phyloP scores from a whole-genome alignment of 2,888 invertebrate genomes.

The Sepiola atlantica region DNA sequence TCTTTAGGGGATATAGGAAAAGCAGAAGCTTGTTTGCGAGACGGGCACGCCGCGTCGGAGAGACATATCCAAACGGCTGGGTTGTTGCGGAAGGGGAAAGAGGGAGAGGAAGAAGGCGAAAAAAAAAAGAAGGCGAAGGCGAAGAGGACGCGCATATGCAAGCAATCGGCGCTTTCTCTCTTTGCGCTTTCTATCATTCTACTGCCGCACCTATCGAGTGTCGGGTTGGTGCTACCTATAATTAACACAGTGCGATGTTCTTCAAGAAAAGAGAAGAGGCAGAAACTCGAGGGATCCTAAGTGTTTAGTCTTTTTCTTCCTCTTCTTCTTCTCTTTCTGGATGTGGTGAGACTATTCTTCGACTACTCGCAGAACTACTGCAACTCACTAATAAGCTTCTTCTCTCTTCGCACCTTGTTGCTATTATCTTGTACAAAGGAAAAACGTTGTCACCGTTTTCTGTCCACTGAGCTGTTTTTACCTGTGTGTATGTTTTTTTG shows the following conservation, averaged over 20 bases:
- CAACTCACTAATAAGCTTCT: neutral
- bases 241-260: slow-evolving; percentile 41
- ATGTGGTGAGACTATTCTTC: neutral
- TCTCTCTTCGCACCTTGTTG: neutral
- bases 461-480: neutral
- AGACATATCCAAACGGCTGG: slow-evolving; percentile 43
- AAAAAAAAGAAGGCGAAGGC: neutral
- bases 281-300: neutral
- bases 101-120: neutral
- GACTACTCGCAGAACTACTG: neutral
- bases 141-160: neutral
- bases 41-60: neutral
- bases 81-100: neutral
- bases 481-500: neutral
- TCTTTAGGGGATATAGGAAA: slow-evolving; percentile 37
- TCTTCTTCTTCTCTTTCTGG: neutral
- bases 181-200: too few relatives aligned
- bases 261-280: neutral
- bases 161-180: neutral
- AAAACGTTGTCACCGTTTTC: neutral
- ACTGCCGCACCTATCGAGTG: slow-evolving; percentile 17
- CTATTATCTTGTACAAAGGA: neutral
- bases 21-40: slow-evolving; percentile 41
- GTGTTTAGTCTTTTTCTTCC: neutral
- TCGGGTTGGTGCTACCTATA: slow-evolving; percentile 33